Conservation (phyloP, 2,113 vertebrate species). For the Blennius ocellaris region DNA sequence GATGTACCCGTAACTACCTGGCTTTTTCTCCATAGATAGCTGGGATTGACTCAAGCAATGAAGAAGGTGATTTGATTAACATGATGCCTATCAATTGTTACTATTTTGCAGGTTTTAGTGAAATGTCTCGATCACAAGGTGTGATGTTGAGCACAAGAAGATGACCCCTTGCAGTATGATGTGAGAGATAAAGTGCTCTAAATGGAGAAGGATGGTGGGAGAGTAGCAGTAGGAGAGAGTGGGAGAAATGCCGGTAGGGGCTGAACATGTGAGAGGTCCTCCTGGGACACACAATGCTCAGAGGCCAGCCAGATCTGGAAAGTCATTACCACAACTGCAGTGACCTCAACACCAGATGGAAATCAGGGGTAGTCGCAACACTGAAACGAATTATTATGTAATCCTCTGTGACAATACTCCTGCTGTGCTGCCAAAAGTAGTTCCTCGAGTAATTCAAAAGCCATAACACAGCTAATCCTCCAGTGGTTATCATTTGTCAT, state of each 20-base stretch:
- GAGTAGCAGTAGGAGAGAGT: not conserved
- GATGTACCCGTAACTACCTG: too few relatives aligned
- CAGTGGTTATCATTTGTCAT: constrained; percentile 8
- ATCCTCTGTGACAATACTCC: not conserved
- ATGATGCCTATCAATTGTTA: not conserved
- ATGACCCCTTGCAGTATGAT: constrained; percentile 6
- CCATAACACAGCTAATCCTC: not conserved
- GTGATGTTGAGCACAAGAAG: constrained; percentile 11
- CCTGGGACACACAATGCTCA: not conserved
- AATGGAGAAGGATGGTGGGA: not conserved
- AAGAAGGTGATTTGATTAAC: too few relatives aligned
- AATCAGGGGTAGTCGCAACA: accelerated
- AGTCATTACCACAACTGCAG: not conserved
- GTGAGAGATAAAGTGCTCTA: constrained; percentile 1
- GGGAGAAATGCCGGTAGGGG: not conserved
- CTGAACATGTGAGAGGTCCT: constrained; percentile 3
- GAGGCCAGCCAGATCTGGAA: constrained; percentile 17
- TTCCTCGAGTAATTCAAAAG: constrained; percentile 11
- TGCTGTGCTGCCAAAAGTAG: not conserved
- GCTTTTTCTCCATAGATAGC: too few relatives aligned
- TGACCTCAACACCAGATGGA: not conserved
- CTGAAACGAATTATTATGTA: not conserved
- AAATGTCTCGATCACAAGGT: not conserved
- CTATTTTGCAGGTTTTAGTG: not conserved
- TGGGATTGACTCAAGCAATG: too few relatives aligned